Base-by-base conservation (phyloP, 2,797 vertebrate genomes). In the Hyperoplus immaculatus region DNA sequence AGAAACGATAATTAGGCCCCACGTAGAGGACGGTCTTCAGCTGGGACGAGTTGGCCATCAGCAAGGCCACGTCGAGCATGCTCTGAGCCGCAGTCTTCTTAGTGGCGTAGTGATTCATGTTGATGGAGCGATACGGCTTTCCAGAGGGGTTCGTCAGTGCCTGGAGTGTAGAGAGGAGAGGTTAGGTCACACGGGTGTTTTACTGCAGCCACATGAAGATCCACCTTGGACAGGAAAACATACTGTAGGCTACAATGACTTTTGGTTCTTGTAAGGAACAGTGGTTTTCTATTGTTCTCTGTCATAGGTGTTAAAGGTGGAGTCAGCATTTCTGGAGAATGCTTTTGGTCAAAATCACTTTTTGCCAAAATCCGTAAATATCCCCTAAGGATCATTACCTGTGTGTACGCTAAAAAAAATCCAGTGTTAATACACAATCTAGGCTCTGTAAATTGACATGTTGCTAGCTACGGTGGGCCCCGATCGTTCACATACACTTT, bases 11-110 rank as follows among this genome's bases (percentile, higher is more conserved):
- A 8, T 89, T 82, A 0, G 95, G 18, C 0, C 97, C 97, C 67
- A 96, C 95, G 47, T 96, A 94, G 74, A 98, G 90, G 18, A 97
- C 94, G 0, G 93, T 95, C 60, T 97, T 97, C 83, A 98, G 93
- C 89, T 97, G 96, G 0, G 94, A 95, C 4, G 96, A 95, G 0
- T 97, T 98, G 8, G 97, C 97, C 97, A 98, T 96, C 85, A 98
- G 94, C 12, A 98, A 89, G 0, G 97, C 96, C 45, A 97, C 93
- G 0, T 97, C 97, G 89, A 98, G 87, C 97, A 98, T 96, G 93
- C 97, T 97, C 92, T 98, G 96, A 0, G 96, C 97, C 3, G 95
- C 95, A 0, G 94, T 99, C 90, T 98, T 98, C 94, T 97, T 98
- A 0, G 96, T 97, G 2, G 96, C 96, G 0, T 98, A 97, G 88